Percentiles rank a stretch among this genome's conserved stretches.
Evolutionary conservation across 2,888 invertebrate genomes (phyloP).

Genomic region (Erebia epiphron): DNA sequence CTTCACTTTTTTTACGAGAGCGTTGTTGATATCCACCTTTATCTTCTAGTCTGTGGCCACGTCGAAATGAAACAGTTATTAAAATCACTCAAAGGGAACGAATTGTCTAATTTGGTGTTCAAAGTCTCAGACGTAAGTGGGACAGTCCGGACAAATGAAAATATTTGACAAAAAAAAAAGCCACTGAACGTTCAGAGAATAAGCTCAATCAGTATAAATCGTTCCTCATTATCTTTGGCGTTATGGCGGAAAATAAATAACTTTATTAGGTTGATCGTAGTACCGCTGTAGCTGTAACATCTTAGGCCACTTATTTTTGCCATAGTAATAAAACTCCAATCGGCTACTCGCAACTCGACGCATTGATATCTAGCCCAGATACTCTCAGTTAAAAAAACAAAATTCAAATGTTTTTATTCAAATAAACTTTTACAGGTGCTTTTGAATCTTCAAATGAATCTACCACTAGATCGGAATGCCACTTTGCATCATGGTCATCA

Average conservation of each 20-base stretch:
- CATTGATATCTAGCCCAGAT: not conserved
- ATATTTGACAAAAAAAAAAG: constrained; percentile 23
- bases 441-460: no score
- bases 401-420: no score
- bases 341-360: not conserved
- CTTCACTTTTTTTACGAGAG: not conserved
- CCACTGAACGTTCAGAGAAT: not conserved
- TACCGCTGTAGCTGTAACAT: no score
- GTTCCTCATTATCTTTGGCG: constrained; percentile 24
- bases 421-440: no score
- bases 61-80: constrained; percentile 15
- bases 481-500: not conserved
- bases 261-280: no score
- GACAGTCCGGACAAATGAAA: constrained; percentile 14
- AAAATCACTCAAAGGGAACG: constrained; percentile 15
- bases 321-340: not conserved
- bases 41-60: not conserved
- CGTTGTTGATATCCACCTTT: not conserved
- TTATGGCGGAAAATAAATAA: constrained; percentile 26
- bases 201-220: constrained; percentile 23
- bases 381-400: no score
- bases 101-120: constrained; percentile 25
- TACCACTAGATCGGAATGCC: not conserved
- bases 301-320: not conserved
- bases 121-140: constrained; percentile 16